Percentiles rank a stretch among this genome's conserved stretches.
phyloP scores from a whole-genome alignment of 2,888 invertebrate genomes.

The Eupithecia tripunctaria region DNA sequence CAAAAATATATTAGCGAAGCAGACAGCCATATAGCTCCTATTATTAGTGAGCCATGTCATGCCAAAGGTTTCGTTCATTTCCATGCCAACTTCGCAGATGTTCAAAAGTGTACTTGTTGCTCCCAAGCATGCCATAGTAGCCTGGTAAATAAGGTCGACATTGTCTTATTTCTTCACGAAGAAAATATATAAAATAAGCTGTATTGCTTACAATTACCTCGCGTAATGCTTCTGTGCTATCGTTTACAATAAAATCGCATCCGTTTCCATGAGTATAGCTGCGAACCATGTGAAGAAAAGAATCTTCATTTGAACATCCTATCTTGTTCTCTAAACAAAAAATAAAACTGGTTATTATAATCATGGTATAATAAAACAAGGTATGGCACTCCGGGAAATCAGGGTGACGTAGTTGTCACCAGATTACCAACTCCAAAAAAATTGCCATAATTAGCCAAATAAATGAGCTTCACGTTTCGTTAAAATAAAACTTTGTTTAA shows the following conservation, averaged over 20 bases:
- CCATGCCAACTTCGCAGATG: not conserved
- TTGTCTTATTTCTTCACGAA: not conserved
- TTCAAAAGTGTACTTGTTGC: not conserved
- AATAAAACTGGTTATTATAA: no score
- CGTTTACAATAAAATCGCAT: not conserved
- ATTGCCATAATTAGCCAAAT: no score
- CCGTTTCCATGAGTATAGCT: not conserved
- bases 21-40: not conserved
- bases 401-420: no score
- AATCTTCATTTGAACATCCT: not conserved
- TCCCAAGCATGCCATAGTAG: not conserved
- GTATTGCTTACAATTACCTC: not conserved
- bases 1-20: not conserved
- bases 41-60: not conserved
- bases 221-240: not conserved
- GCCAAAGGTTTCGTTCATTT: not conserved
- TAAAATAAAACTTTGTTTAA: no score
- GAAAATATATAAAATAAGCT: no score
- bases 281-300: not conserved
- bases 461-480: no score
- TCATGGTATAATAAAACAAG: no score
- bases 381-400: no score
- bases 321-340: not conserved
- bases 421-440: no score
- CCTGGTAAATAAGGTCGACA: not conserved